Conservation (phyloP, 2,888 invertebrate genomes). For the Acanthococcus lagerstroemiae region DNA sequence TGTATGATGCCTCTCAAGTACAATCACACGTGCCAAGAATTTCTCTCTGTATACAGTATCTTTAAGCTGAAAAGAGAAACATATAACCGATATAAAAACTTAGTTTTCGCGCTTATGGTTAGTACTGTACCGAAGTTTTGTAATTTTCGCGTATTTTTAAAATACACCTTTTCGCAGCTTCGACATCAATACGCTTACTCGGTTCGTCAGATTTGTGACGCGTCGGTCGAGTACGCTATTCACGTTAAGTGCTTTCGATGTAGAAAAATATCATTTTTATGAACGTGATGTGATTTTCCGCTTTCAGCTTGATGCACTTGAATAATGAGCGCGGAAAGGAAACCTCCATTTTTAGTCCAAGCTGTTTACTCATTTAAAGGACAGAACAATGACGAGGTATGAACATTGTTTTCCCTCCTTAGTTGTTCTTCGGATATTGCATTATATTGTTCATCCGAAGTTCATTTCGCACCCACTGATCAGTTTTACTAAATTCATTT, state of each 20-base stretch:
- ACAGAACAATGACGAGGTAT: slow-evolving; percentile 91
- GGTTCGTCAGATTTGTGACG: neutral
- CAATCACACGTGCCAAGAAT: slow-evolving; percentile 24
- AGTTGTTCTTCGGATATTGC: neutral
- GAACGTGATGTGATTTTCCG: neutral
- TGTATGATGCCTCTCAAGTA: slow-evolving; percentile 19
- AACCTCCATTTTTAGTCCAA: slow-evolving; percentile 58
- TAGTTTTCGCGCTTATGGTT: neutral
- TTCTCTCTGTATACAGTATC: neutral
- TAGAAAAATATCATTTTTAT: neutral
- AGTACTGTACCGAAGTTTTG: slow-evolving; percentile 15
- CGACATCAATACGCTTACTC: neutral
- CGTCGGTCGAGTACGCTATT: neutral
- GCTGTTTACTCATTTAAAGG: slow-evolving; percentile 91
- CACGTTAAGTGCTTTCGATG: neutral
- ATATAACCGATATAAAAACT: neutral
- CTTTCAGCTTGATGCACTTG: neutral
- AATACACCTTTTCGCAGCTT: neutral
- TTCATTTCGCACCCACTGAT: neutral
- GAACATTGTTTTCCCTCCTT: slow-evolving; percentile 32
- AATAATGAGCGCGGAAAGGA: slow-evolving; percentile 21
- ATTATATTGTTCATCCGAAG: neutral
- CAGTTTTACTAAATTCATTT: neutral
- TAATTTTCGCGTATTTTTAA: neutral
- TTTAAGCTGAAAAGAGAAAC: neutral